Percentiles rank a stretch among this genome's conserved stretches.
Evolutionary conservation across 35 echinoderm and acorn worm species (phyloP).

Genomic region (Ptychodera flava): DNA sequence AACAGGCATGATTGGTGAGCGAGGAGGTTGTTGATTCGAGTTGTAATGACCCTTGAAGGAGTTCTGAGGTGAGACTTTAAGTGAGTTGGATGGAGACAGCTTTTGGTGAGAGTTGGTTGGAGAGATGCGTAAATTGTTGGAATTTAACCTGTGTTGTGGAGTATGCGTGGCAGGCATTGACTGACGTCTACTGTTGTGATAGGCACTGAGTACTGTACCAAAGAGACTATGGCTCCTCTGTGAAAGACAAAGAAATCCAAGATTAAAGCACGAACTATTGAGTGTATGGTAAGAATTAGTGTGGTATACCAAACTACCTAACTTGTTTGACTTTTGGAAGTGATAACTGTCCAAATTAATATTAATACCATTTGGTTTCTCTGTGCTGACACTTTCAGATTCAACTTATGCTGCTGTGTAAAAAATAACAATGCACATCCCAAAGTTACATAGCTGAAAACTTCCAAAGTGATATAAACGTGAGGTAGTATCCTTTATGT

Average conservation of each 20-base stretch:
- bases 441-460: too few relatives aligned
- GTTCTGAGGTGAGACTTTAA: slow-evolving; percentile 82
- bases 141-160: slow-evolving; percentile 31
- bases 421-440: too few relatives aligned
- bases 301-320: too few relatives aligned
- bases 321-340: too few relatives aligned
- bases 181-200: slow-evolving; percentile 76
- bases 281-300: too few relatives aligned
- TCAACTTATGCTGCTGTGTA: too few relatives aligned
- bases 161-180: slow-evolving; percentile 54
- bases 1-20: slow-evolving; percentile 30
- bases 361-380: too few relatives aligned
- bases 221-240: slow-evolving; percentile 97
- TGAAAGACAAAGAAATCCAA: slow-evolving; percentile 19
- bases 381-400: too few relatives aligned
- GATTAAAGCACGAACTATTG: too few relatives aligned
- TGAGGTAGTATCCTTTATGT: too few relatives aligned
- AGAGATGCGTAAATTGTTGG: slow-evolving; percentile 63
- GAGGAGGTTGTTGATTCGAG: slow-evolving; percentile 18
- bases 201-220: slow-evolving; percentile 86
- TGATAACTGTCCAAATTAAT: too few relatives aligned
- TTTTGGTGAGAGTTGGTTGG: slow-evolving; percentile 87
- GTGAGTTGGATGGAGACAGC: slow-evolving; percentile 82
- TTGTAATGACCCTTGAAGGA: slow-evolving; percentile 61
- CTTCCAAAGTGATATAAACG: too few relatives aligned